Conservation (phyloP, 1,140 invertebrate genomes). For the Centruroides vittatus region DNA sequence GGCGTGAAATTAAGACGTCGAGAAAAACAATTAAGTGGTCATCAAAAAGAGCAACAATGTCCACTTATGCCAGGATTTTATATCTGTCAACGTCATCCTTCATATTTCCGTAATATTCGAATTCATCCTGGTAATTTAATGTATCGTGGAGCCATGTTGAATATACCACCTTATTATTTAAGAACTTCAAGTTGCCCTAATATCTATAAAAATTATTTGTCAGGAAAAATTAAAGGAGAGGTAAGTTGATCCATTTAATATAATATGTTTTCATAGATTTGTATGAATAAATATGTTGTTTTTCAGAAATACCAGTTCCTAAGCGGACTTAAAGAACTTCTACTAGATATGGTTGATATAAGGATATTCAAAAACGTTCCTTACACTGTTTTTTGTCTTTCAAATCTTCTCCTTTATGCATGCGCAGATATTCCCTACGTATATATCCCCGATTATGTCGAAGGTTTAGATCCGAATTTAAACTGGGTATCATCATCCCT, state of each 20-base stretch:
- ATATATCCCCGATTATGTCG: constrained; percentile 61
- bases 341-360: constrained; percentile 61
- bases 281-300: constrained; percentile 13
- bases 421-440: constrained; percentile 79
- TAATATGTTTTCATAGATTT: not conserved
- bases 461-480: constrained; percentile 40
- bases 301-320: constrained; percentile 53
- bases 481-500: constrained; percentile 57
- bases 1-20: not conserved
- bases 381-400: constrained; percentile 64
- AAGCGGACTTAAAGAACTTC: constrained; percentile 56
- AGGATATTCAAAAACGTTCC: constrained; percentile 55
- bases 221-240: constrained; percentile 53
- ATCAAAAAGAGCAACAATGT: not conserved
- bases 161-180: constrained; percentile 57
- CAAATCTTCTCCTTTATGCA: constrained; percentile 69
- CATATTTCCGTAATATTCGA: constrained; percentile 18
- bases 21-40: not conserved
- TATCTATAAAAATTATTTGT: constrained; percentile 79
- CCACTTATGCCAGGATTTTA: not conserved
- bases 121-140: constrained; percentile 37
- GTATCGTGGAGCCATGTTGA: constrained; percentile 65
- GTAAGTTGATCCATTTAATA: constrained; percentile 3
- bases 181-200: constrained; percentile 76
- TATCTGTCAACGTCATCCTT: constrained; percentile 2